Percentiles rank a stretch among this genome's conserved stretches.
These are phyloP conservation scores for Brachylomia viminalis DNA, from an alignment of 2,888 invertebrate species.

Conservation along the genomic window DNA sequence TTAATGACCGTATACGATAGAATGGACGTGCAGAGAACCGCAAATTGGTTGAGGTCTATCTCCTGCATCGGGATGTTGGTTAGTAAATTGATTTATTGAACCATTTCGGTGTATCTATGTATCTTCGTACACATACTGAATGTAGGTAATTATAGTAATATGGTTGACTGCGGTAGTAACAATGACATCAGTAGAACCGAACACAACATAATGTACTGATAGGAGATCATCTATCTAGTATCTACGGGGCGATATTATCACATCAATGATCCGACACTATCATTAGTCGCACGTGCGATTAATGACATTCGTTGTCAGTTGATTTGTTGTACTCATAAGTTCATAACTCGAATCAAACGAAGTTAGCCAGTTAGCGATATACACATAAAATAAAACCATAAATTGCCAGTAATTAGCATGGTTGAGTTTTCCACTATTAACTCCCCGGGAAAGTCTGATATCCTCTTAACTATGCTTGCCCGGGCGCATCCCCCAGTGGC, in stretches of 20 bases:
- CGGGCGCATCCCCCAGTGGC: constrained; percentile 65
- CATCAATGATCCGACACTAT: constrained; percentile 43
- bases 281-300: constrained; percentile 12
- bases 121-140: constrained; percentile 10
- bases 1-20: constrained; percentile 16
- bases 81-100: constrained; percentile 40
- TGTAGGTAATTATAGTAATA: constrained; percentile 37
- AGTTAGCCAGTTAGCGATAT: neutral
- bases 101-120: constrained; percentile 21
- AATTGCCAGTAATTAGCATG: constrained; percentile 65
- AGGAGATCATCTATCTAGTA: constrained; percentile 10
- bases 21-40: constrained; percentile 13
- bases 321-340: constrained; percentile 6
- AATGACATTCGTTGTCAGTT: constrained; percentile 1
- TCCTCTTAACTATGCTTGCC: constrained; percentile 66
- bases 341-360: neutral
- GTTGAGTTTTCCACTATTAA: constrained; percentile 65
- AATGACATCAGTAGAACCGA: constrained; percentile 16
- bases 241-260: constrained; percentile 26
- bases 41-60: constrained; percentile 35
- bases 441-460: constrained; percentile 59
- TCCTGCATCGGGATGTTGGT: constrained; percentile 13
- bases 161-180: constrained; percentile 15
- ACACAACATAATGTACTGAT: constrained; percentile 4
- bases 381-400: constrained; percentile 34